A percentile compares a stretch with the other conserved stretches of the same genome.
Conservation (phyloP, 2,888 invertebrate genomes). For the Chalcis sispes region DNA sequence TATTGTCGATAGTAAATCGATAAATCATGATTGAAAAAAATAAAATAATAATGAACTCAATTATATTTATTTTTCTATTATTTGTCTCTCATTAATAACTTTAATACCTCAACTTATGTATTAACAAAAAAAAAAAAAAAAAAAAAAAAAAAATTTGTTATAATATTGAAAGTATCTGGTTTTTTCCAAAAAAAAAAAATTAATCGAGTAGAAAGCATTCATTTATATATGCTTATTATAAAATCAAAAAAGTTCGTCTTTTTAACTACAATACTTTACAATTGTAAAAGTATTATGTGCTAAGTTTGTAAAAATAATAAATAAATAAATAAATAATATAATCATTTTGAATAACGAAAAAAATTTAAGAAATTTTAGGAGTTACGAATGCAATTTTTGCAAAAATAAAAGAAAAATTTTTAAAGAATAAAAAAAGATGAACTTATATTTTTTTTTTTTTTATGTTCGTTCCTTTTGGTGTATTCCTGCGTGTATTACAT, state of each 20-base stretch:
- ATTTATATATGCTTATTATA: too few relatives aligned
- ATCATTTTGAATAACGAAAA: neutral
- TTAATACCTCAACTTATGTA: neutral
- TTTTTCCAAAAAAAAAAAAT: too few relatives aligned
- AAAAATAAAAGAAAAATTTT: conserved; percentile 30
- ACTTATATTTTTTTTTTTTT: conserved; percentile 49
- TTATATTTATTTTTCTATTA: conserved; percentile 20
- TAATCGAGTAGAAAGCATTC: too few relatives aligned
- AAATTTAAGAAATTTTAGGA: conserved; percentile 3
- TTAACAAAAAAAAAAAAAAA: conserved; percentile 9
- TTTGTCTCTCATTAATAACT: conserved; percentile 13
- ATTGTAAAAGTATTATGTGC: neutral
- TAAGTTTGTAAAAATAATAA: conserved; percentile 1
- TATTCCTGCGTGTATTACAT: conserved; percentile 51
- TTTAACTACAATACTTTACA: too few relatives aligned
- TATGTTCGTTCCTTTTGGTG: conserved; percentile 44
- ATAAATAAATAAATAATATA: neutral
- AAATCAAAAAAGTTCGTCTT: too few relatives aligned
- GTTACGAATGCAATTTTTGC: conserved; percentile 14
- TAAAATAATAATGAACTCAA: conserved; percentile 27
- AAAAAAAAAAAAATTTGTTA: conserved; percentile 3
- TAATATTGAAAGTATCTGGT: too few relatives aligned
- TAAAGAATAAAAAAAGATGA: conserved; percentile 47
- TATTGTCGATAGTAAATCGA: conserved; percentile 26
- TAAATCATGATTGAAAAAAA: conserved; percentile 15